Evolutionary conservation across 2,888 invertebrate species (phyloP).

Genomic region (Cistogaster globosa): DNA sequence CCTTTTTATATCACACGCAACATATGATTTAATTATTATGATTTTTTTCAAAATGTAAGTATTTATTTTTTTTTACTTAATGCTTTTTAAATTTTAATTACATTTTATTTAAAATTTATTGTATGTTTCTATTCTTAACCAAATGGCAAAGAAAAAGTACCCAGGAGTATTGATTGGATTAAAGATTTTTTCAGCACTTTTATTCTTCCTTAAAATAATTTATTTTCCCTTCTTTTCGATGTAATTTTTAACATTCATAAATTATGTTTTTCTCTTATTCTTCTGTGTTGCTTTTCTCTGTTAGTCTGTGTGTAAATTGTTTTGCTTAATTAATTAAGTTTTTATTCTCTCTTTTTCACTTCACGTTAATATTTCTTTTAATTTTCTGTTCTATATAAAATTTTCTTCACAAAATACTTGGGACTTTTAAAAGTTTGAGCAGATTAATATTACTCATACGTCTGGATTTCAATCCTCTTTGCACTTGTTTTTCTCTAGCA

Average conservation of each 20-base stretch:
- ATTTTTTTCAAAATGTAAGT: not conserved
- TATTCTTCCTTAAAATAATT: not conserved
- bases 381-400: constrained; percentile 26
- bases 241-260: constrained; percentile 48
- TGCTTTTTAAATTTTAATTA: constrained; percentile 29
- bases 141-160: not conserved
- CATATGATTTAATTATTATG: not conserved
- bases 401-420: constrained; percentile 5
- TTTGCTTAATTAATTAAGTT: constrained; percentile 59
- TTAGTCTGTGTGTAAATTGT: constrained; percentile 6
- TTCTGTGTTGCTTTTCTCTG: not conserved
- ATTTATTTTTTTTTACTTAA: not conserved
- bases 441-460: constrained; percentile 19
- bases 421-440: constrained; percentile 4
- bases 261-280: constrained; percentile 13
- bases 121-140: not conserved
- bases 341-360: not conserved
- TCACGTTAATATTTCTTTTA: not conserved
- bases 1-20: not conserved
- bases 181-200: constrained; percentile 7
- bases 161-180: constrained; percentile 21
- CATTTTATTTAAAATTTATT: constrained; percentile 41
- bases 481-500: not conserved
- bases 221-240: constrained; percentile 10
- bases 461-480: not conserved